Conservation (phyloP, 2,113 vertebrate genomes). For the Hymenochirus boettgeri region DNA sequence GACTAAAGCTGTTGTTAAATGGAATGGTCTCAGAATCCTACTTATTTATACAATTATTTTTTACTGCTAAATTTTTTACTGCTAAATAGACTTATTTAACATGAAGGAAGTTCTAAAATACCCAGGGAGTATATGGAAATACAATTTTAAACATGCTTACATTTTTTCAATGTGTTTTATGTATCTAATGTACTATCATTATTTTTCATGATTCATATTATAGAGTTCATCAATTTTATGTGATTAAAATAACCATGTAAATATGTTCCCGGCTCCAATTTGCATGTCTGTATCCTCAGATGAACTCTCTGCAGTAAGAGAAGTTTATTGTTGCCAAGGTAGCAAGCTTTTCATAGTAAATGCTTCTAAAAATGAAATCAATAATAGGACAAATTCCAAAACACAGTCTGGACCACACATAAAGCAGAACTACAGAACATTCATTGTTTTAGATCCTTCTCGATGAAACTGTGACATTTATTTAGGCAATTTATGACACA, state of each 20-base stretch:
- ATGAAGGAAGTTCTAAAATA: too few relatives aligned
- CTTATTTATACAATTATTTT: too few relatives aligned
- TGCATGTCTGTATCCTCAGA: conserved; percentile 31
- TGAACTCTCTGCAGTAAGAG: conserved; percentile 27
- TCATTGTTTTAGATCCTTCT: conserved; percentile 5
- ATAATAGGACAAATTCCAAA: conserved; percentile 6
- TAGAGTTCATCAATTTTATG: conserved; percentile 3
- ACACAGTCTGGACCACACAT: conserved; percentile 1
- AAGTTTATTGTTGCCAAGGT: conserved; percentile 37
- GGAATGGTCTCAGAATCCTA: too few relatives aligned
- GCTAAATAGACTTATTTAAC: too few relatives aligned
- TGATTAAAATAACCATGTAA: conserved; percentile 26
- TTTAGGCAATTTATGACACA: too few relatives aligned
- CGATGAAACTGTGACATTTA: too few relatives aligned
- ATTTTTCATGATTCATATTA: conserved; percentile 3
- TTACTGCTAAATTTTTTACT: too few relatives aligned
- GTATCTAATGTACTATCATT: too few relatives aligned
- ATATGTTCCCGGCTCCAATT: conserved; percentile 29
- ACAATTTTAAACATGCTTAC: too few relatives aligned
- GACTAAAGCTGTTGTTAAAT: too few relatives aligned
- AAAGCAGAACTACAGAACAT: conserved; percentile 18
- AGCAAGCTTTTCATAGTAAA: conserved; percentile 38
- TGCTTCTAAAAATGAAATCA: conserved; percentile 32
- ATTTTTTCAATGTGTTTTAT: too few relatives aligned
- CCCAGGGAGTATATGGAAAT: too few relatives aligned